Conservation (phyloP, 53 echinoderm and acorn worm genomes). For the Patiria pectinifera region DNA sequence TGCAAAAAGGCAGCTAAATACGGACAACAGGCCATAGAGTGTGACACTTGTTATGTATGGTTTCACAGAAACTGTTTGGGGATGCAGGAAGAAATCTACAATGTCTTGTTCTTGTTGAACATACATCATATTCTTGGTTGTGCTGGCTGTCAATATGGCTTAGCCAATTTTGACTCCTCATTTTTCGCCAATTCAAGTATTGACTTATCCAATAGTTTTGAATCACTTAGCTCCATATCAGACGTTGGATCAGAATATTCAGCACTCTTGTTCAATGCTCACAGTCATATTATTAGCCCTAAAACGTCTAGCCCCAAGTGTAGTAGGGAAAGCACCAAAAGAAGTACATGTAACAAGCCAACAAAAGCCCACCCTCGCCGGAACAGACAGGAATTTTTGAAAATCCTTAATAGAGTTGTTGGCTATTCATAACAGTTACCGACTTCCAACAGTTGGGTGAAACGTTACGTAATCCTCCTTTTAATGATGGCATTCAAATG, state of each 20-base stretch:
- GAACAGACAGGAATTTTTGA: too few relatives aligned
- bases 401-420: too few relatives aligned
- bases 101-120: conserved; percentile 35
- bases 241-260: background rate
- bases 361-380: too few relatives aligned
- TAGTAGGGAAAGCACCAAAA: too few relatives aligned
- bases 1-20: conserved; percentile 61
- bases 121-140: conserved; percentile 33
- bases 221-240: background rate
- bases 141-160: conserved; percentile 28
- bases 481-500: too few relatives aligned
- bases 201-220: background rate
- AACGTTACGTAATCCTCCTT: too few relatives aligned
- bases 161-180: conserved; percentile 28
- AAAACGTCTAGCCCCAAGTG: background rate
- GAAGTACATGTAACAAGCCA: too few relatives aligned
- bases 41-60: conserved; percentile 51
- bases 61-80: conserved; percentile 37
- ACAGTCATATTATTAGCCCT: background rate
- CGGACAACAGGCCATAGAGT: conserved; percentile 56
- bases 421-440: too few relatives aligned
- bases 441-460: too few relatives aligned
- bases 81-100: background rate
- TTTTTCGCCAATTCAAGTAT: background rate
- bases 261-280: background rate